Evolutionary conservation across 2,113 vertebrate species (phyloP).

Genomic region (Pteronura brasiliensis): DNA sequence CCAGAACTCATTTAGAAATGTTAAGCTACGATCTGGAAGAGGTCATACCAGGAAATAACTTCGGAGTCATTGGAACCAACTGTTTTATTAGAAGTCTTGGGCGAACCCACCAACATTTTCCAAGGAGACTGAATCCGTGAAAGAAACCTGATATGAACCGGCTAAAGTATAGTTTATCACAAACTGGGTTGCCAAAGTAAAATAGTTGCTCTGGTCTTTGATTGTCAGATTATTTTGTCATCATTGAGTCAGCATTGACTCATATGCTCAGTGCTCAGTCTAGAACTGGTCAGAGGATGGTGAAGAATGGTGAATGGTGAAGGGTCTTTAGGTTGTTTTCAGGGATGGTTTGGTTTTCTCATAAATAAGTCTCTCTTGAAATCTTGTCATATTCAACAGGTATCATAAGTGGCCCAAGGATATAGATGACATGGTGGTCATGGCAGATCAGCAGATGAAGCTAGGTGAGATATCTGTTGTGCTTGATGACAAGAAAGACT

Average conservation of each 20-base stretch:
- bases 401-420: neutral
- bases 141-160: neutral
- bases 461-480: neutral
- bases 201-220: neutral
- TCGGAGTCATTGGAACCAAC: neutral
- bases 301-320: neutral
- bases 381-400: neutral
- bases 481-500: neutral
- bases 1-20: neutral
- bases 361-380: neutral
- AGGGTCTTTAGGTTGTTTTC: neutral
- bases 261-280: neutral
- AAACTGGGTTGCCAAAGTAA: neutral
- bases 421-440: neutral
- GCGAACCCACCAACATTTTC: neutral
- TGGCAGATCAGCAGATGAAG: neutral
- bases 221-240: neutral
- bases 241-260: neutral
- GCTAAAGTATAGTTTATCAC: neutral
- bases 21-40: neutral
- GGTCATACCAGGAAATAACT: neutral
- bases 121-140: neutral
- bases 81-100: neutral
- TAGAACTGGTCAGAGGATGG: neutral
- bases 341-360: neutral